Evolutionary conservation across 2,113 vertebrate species (phyloP).

Genomic region (Cryptotis parvus): DNA sequence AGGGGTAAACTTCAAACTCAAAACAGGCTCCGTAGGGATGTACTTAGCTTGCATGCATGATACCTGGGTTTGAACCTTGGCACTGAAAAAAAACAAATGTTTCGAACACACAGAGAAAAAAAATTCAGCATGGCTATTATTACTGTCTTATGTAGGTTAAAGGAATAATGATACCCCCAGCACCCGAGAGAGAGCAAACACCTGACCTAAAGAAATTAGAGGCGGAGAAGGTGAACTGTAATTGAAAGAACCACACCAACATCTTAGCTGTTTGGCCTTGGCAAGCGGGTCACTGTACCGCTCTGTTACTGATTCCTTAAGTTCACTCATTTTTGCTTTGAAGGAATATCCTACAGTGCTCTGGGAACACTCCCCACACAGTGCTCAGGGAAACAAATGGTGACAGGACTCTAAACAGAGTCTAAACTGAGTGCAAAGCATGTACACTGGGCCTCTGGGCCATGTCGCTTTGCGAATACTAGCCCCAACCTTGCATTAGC

Average conservation of each 20-base stretch:
- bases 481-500: background rate
- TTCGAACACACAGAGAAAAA: background rate
- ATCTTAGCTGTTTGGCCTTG: background rate
- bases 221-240: background rate
- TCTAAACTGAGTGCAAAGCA: too few species aligned
- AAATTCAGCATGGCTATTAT: background rate
- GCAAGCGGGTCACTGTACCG: background rate
- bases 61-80: too few species aligned
- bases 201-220: background rate
- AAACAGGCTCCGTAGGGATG: background rate
- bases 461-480: background rate
- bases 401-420: too few species aligned
- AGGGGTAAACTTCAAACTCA: conserved; percentile 28
- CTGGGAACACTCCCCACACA: too few species aligned
- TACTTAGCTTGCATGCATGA: too few species aligned
- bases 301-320: conserved; percentile 3
- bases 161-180: background rate
- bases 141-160: background rate
- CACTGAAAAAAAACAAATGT: background rate
- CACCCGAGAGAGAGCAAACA: background rate
- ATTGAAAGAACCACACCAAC: background rate
- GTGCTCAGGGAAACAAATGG: too few species aligned
- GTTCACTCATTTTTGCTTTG: too few species aligned
- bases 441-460: too few species aligned
- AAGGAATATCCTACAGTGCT: too few species aligned